Evolutionary conservation across 2,113 vertebrate species (phyloP).

Genomic region (Paradoxurus hermaphroditus): DNA sequence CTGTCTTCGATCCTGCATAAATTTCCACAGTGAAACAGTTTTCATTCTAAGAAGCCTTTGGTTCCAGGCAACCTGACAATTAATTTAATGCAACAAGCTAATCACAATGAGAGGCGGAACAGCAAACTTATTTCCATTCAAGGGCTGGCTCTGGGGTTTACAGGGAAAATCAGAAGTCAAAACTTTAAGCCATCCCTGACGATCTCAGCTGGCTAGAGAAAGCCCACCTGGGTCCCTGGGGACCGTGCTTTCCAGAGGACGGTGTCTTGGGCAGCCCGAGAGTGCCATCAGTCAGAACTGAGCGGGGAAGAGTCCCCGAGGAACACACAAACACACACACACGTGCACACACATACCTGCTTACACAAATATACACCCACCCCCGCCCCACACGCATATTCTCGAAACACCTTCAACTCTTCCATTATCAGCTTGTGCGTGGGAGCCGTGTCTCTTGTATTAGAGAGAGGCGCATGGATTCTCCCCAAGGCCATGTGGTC

Average conservation of each 20-base stretch:
- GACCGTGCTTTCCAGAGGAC: neutral
- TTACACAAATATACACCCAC: neutral
- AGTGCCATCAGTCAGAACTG: neutral
- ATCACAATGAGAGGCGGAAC: slow-evolving; percentile 32
- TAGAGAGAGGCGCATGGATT: neutral
- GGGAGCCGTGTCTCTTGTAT: rapidly evolving
- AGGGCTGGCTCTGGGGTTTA: neutral
- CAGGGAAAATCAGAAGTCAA: neutral
- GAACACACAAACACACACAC: neutral
- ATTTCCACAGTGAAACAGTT: slow-evolving; percentile 30
- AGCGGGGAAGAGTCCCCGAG: neutral
- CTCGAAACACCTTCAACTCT: neutral
- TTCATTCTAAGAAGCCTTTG: slow-evolving; percentile 55
- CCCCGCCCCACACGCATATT: rapidly evolving
- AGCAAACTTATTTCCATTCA: slow-evolving; percentile 29
- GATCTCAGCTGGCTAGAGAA: neutral
- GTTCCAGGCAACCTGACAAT: slow-evolving; percentile 57
- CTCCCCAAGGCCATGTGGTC: too few relatives aligned
- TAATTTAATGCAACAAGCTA: slow-evolving; percentile 56
- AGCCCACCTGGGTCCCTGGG: neutral
- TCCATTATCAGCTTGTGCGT: neutral
- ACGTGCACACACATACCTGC: neutral
- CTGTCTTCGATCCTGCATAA: slow-evolving; percentile 33
- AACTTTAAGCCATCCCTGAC: neutral
- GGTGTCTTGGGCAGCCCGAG: neutral